These are phyloP conservation scores for Drosophila nigritarsus DNA, from an alignment of 2,888 invertebrate species.

Conservation along the genomic window DNA sequence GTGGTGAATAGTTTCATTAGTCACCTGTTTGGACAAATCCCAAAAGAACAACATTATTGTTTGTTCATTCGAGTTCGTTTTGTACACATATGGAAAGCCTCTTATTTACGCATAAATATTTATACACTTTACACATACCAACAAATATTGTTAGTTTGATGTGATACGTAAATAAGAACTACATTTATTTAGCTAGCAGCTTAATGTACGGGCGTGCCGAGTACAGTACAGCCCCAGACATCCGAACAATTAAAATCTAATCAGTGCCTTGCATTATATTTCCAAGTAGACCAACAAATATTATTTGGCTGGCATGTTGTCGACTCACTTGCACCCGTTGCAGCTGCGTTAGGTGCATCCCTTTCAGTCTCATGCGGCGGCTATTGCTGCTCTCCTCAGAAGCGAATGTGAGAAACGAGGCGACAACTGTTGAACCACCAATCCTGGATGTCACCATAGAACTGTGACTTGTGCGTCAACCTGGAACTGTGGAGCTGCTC, in stretches of 20 bases:
- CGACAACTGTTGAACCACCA: slow-evolving; percentile 83
- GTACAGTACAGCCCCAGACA: neutral
- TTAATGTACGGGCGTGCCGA: neutral
- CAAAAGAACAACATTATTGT: neutral
- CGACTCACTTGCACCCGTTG: slow-evolving; percentile 17
- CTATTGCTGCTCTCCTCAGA: slow-evolving; percentile 43
- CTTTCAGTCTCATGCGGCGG: slow-evolving; percentile 36
- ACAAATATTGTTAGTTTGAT: neutral
- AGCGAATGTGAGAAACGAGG: slow-evolving; percentile 70
- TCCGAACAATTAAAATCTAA: slow-evolving; percentile 4
- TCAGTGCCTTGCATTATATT: neutral
- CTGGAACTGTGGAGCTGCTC: slow-evolving; percentile 74
- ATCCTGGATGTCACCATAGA: slow-evolving; percentile 77
- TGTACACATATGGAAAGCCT: neutral
- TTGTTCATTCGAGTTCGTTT: neutral
- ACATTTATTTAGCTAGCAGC: neutral
- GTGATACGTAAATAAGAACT: neutral
- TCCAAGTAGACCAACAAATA: neutral
- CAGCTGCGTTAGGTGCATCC: slow-evolving; percentile 8
- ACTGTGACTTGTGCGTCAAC: slow-evolving; percentile 65
- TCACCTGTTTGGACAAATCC: slow-evolving; percentile 1
- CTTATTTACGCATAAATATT: neutral
- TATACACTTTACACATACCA: slow-evolving; percentile 2
- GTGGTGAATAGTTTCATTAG: neutral
- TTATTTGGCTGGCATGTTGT: neutral